These are phyloP conservation scores for Thelaira solivaga DNA, from an alignment of 2,888 invertebrate species.

Conservation along the genomic window DNA sequence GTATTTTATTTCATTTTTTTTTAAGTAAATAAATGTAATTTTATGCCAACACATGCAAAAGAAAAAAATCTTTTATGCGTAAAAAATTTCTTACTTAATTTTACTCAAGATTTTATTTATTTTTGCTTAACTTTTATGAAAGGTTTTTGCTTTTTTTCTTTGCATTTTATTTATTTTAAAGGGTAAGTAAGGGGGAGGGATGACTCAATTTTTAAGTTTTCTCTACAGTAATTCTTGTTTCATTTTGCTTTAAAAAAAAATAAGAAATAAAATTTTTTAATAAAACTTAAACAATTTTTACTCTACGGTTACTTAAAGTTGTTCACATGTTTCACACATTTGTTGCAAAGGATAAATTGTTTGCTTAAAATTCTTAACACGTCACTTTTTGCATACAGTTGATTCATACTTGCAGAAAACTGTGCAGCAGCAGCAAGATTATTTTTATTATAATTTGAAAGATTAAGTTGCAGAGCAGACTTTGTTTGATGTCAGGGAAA, in stretches of 20 bases:
- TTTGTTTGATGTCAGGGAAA: too few species aligned
- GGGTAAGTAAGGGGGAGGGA: background rate
- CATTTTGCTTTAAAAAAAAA: background rate
- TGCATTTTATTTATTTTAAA: background rate
- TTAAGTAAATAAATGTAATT: conserved; percentile 8
- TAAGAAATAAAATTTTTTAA: background rate
- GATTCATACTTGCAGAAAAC: background rate
- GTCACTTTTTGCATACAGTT: background rate
- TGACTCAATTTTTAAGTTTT: conserved; percentile 26
- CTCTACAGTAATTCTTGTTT: background rate
- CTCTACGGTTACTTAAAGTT: conserved; percentile 1
- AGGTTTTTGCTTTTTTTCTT: background rate
- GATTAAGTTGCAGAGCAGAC: too few species aligned
- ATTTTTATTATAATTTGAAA: too few species aligned
- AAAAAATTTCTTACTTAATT: background rate
- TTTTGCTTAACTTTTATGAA: conserved; percentile 6
- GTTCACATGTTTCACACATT: background rate
- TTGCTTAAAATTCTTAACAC: background rate
- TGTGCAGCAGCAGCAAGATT: background rate
- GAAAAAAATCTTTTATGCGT: conserved; percentile 5
- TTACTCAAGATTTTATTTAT: background rate
- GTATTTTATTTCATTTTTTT: background rate
- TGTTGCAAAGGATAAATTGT: conserved; percentile 1
- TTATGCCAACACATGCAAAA: background rate
- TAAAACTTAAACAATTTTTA: conserved; percentile 11